phyloP scores from a whole-genome alignment of 1,140 invertebrate species.

The Anoplophora glabripennis region DNA sequence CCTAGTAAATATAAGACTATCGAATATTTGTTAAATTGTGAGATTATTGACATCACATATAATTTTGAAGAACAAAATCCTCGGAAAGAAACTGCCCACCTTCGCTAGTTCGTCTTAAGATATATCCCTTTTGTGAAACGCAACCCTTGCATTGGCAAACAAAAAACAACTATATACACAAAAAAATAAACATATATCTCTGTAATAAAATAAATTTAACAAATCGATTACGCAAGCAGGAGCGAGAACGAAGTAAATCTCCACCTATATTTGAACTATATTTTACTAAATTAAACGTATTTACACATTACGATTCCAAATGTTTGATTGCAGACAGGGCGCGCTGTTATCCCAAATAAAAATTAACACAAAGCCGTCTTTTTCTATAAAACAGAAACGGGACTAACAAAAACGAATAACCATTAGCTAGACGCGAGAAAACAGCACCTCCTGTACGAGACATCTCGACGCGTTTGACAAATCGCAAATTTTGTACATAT shows the following conservation, averaged over 20 bases:
- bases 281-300: constrained; percentile 5
- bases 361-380: too few relatives aligned
- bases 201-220: constrained; percentile 26
- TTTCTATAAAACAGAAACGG: too few relatives aligned
- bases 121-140: neutral
- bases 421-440: too few relatives aligned
- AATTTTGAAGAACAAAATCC: constrained; percentile 46
- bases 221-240: constrained; percentile 4
- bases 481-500: neutral
- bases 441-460: too few relatives aligned
- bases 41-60: constrained; percentile 50
- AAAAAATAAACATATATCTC: constrained; percentile 33
- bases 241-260: neutral
- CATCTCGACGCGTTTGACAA: too few relatives aligned
- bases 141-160: neutral
- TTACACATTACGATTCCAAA: neutral
- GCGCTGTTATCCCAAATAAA: too few relatives aligned
- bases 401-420: too few relatives aligned
- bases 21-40: constrained; percentile 41
- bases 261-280: too few relatives aligned
- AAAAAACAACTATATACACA: constrained; percentile 25
- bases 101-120: neutral
- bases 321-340: neutral
- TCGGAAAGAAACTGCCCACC: constrained; percentile 26
- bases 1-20: constrained; percentile 37